These are phyloP conservation scores for Porites australiensis DNA, from an alignment of 64 coral and sea anemone genomes.

Conservation along the genomic window DNA sequence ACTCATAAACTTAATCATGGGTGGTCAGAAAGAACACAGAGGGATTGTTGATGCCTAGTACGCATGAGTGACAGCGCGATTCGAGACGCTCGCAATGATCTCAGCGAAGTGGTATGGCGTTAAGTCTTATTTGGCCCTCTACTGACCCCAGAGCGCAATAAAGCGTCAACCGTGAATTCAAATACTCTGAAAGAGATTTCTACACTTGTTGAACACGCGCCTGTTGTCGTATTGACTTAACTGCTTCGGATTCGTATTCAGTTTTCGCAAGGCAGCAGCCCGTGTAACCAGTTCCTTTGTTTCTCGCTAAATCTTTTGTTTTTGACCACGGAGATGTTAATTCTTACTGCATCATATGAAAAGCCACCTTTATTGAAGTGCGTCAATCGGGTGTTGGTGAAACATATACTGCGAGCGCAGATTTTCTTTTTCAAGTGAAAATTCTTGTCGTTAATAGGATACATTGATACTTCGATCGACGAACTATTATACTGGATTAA, in stretches of 20 bases:
- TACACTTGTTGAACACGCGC: not conserved
- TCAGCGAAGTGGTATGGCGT: constrained; percentile 42
- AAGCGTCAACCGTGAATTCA: not conserved
- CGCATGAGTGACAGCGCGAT: constrained; percentile 34
- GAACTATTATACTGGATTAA: too few relatives aligned
- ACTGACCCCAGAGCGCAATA: not conserved
- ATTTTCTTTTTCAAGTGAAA: too few relatives aligned
- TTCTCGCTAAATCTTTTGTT: too few relatives aligned
- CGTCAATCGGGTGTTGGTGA: too few relatives aligned
- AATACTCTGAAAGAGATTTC: not conserved
- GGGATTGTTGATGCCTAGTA: not conserved
- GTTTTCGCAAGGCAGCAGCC: not conserved
- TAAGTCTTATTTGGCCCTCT: not conserved
- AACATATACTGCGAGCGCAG: too few relatives aligned
- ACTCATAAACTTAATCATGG: constrained; percentile 38
- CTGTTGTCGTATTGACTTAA: not conserved
- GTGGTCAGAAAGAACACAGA: constrained; percentile 9
- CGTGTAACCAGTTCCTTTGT: not conserved
- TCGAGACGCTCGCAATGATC: constrained; percentile 5
- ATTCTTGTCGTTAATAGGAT: too few relatives aligned
- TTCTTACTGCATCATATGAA: too few relatives aligned
- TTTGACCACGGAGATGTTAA: too few relatives aligned
- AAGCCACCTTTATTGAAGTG: too few relatives aligned
- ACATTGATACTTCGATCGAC: too few relatives aligned
- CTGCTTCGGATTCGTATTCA: not conserved